These are phyloP conservation scores for Stegodyphus mimosarum DNA, from an alignment of 1,140 invertebrate species.

Conservation along the genomic window DNA sequence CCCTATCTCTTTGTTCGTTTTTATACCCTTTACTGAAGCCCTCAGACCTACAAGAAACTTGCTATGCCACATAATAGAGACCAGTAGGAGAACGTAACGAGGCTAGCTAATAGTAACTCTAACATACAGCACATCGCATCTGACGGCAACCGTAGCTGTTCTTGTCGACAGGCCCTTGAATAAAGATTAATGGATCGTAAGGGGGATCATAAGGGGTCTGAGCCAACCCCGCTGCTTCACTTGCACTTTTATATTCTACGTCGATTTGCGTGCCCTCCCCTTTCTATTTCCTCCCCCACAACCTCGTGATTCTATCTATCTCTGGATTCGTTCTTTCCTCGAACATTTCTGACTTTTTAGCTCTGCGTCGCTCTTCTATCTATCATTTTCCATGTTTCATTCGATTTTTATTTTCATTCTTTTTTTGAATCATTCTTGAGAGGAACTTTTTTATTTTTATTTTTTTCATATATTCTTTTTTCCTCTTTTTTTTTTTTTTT, in stretches of 20 bases:
- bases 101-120: too few relatives aligned
- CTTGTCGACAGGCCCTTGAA: slow-evolving; percentile 10
- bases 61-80: too few relatives aligned
- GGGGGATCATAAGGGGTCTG: slow-evolving; percentile 20
- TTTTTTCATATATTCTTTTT: too few relatives aligned
- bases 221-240: slow-evolving; percentile 15
- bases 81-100: too few relatives aligned
- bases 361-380: neutral
- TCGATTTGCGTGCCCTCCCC: neutral
- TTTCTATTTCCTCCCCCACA: neutral
- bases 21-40: too few relatives aligned
- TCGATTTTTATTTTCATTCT: neutral
- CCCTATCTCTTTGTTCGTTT: too few relatives aligned
- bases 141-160: slow-evolving; percentile 38
- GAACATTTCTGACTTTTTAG: neutral
- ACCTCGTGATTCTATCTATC: neutral
- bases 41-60: too few relatives aligned
- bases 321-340: neutral
- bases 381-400: neutral
- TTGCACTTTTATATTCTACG: slow-evolving; percentile 37
- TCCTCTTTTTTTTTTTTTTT: neutral
- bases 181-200: slow-evolving; percentile 56
- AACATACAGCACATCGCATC: neutral
- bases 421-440: neutral
- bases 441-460: neutral